Conservation (phyloP, 2,797 vertebrate species). For the Clamator glandarius region DNA sequence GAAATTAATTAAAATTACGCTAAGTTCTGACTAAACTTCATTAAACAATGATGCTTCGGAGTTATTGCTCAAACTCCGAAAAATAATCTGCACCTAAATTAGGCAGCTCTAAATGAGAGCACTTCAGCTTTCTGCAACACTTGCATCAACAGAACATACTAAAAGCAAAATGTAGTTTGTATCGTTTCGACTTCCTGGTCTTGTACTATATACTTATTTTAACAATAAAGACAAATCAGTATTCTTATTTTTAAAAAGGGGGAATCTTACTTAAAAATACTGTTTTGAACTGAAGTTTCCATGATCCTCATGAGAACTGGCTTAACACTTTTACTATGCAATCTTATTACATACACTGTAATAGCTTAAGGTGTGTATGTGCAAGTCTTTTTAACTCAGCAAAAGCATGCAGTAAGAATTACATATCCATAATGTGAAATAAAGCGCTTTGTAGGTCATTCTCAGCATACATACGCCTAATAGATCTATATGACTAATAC, state of each 20-base stretch:
- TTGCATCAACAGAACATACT: not conserved
- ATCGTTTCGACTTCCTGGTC: not conserved
- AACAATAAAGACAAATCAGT: not conserved
- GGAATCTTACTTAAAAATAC: not conserved
- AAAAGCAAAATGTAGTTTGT: not conserved
- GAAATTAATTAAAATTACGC: conserved; percentile 18
- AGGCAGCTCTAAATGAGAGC: not conserved
- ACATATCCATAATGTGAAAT: not conserved
- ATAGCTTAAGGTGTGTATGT: not conserved
- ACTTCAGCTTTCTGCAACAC: not conserved
- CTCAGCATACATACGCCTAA: not conserved
- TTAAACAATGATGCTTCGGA: not conserved
- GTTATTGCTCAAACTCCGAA: not conserved
- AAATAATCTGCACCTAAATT: not conserved
- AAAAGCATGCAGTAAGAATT: conserved; percentile 10
- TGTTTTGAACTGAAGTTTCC: not conserved
- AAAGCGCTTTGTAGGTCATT: conserved; percentile 18
- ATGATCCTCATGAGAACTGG: not conserved
- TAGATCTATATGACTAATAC: not conserved
- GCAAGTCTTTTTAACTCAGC: not conserved
- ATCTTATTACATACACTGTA: not conserved
- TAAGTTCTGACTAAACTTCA: conserved; percentile 29
- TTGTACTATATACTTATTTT: not conserved
- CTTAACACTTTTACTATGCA: not conserved
- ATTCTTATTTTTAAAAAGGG: not conserved